These are phyloP conservation scores for Bergia sp. DNA, from an alignment of 92 coral and sea anemone genomes.

Conservation along the genomic window DNA sequence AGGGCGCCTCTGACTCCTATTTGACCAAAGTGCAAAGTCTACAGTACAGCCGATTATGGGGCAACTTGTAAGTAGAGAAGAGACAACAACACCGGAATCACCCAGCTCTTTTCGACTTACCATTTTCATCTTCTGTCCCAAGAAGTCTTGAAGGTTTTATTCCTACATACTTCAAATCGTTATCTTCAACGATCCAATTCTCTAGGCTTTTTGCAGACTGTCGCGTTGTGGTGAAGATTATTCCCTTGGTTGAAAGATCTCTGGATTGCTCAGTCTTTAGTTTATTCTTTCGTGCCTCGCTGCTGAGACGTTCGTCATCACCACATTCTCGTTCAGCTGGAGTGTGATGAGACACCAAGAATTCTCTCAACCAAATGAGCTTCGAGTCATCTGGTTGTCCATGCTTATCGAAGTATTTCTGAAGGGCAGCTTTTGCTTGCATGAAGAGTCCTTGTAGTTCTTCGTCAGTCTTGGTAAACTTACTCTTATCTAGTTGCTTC, in stretches of 20 bases:
- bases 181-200: conserved; percentile 77
- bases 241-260: conserved; percentile 52
- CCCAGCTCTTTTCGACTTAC: conserved; percentile 40
- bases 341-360: conserved; percentile 56
- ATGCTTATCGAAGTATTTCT: conserved; percentile 34
- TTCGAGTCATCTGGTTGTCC: conserved; percentile 76
- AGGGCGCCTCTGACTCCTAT: too few species aligned
- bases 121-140: conserved; percentile 78
- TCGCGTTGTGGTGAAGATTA: conserved; percentile 82
- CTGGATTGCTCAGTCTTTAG: too few species aligned
- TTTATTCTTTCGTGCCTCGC: background rate
- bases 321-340: conserved; percentile 1
- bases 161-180: conserved; percentile 50
- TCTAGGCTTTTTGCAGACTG: conserved; percentile 71
- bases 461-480: conserved; percentile 58
- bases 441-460: conserved; percentile 59
- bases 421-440: conserved; percentile 55
- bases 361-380: conserved; percentile 61
- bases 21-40: too few species aligned
- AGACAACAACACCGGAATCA: too few species aligned
- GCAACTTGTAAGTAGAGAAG: too few species aligned
- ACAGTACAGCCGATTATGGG: too few species aligned
- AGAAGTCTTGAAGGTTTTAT: conserved; percentile 77
- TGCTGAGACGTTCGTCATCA: background rate
- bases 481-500: conserved; percentile 45